Conservation (phyloP, 2,113 vertebrate genomes). For the Pachypanchax playfairii region DNA sequence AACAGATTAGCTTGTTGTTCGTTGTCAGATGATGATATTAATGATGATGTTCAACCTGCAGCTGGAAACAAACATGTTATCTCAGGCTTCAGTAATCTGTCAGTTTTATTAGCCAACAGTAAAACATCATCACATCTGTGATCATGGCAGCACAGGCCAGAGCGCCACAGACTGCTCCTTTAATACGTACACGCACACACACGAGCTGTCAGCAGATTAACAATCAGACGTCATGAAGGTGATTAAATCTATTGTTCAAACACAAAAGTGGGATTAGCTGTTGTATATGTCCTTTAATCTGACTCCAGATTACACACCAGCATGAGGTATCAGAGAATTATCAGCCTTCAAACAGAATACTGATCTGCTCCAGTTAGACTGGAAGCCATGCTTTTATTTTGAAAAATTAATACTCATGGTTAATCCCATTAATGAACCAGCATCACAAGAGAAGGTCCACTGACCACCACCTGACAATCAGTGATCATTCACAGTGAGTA, state of each 20-base stretch:
- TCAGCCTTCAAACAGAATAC: neutral
- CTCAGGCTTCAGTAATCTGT: neutral
- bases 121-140: too few species aligned
- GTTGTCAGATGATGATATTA: slow-evolving; percentile 1
- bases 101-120: too few species aligned
- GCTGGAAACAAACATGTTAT: slow-evolving; percentile 14
- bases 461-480: too few species aligned
- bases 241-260: slow-evolving; percentile 23
- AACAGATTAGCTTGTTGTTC: slow-evolving; percentile 22
- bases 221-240: neutral
- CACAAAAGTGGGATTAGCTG: slow-evolving; percentile 34
- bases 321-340: neutral
- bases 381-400: neutral
- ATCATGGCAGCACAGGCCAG: neutral
- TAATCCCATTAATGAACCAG: too few species aligned
- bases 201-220: neutral
- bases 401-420: too few species aligned
- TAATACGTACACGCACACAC: too few species aligned
- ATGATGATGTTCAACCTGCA: slow-evolving; percentile 2
- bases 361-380: too few species aligned
- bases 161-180: neutral
- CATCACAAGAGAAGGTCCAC: too few species aligned
- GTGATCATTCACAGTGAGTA: too few species aligned
- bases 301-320: slow-evolving; percentile 29
- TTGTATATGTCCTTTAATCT: slow-evolving; percentile 37